A percentile compares a stretch with the other conserved stretches of the same genome.
Conservation (phyloP, 2,888 invertebrate genomes). For the Callyntrura sp. region DNA sequence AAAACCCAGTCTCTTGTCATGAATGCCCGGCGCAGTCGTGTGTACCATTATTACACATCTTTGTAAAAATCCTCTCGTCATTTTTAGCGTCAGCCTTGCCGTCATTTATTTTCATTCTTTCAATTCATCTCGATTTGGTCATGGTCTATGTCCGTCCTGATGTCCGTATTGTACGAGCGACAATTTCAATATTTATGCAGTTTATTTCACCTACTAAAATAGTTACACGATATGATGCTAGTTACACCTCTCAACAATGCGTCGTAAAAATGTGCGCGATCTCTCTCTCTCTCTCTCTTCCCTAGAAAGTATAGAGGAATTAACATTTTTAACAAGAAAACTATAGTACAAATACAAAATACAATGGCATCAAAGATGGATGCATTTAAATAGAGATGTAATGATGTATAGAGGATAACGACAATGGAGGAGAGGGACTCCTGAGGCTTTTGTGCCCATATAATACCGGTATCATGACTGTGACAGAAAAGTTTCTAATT, state of each 20-base stretch:
- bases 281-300: slow-evolving; percentile 14
- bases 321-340: slow-evolving; percentile 47
- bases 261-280: slow-evolving; percentile 61
- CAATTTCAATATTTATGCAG: slow-evolving; percentile 44
- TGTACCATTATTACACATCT: slow-evolving; percentile 58
- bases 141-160: slow-evolving; percentile 72
- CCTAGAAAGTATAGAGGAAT: slow-evolving; percentile 55
- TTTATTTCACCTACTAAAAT: slow-evolving; percentile 27
- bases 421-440: slow-evolving; percentile 1
- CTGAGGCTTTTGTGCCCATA: slow-evolving; percentile 34
- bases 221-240: slow-evolving; percentile 4
- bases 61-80: slow-evolving; percentile 45
- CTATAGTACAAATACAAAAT: slow-evolving; percentile 10
- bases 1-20: slow-evolving; percentile 49
- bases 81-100: slow-evolving; percentile 10
- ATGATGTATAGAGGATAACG: neutral
- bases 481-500: slow-evolving; percentile 58
- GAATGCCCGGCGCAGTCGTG: slow-evolving; percentile 44
- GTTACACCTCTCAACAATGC: slow-evolving; percentile 57
- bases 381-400: slow-evolving; percentile 3
- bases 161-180: slow-evolving; percentile 54
- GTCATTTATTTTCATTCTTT: slow-evolving; percentile 64
- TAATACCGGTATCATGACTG: slow-evolving; percentile 24
- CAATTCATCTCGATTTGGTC: slow-evolving; percentile 74
- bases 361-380: neutral